Base-by-base conservation (phyloP, 2,888 invertebrate genomes). In the Drosophila greeni region DNA sequence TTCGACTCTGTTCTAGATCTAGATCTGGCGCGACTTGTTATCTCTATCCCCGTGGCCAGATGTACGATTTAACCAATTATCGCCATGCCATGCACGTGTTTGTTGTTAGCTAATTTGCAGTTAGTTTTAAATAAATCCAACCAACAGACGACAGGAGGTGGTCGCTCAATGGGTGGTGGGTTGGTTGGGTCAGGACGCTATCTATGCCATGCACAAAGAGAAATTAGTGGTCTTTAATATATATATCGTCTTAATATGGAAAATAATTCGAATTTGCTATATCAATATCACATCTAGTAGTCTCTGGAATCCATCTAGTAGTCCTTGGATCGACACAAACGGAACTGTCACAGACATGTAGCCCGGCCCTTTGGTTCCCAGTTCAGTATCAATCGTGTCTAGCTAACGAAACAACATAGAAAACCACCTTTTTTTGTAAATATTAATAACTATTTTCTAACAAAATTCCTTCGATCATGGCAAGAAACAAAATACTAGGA, bases 51-150 rank as follows among this genome's bases (percentile, higher is more conserved):
- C 54, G 37, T 43, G 42, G 29, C 31, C 42, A 42, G 64, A 51
- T 11, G 29, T 42, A 29, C 36, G 34, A 42, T 36, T 43, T 42
- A 43, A 52, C 23, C 42, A 42, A 62, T 61, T 49, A 42, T 42
- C 39, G 51, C 64, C 64, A 62, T 64, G 52, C 40, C 61, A 64
- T 77, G 77, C 77, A 74, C 69, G 51, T 65, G 51, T 61, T 60
- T 60, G 59, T 72, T 75, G 48, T 78, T 78, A 76, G 75, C 70
- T 64, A 76, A 81, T 77, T 74, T 75, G 73, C 66, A 72, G 54
- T 60, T 80, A 71, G 74, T 64, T 64, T 60, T 57, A 80, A 74
- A 64, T 74, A 71, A 76, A 76, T 59, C 45, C 34, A 76, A 62
- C 42, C 43, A 61, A 58, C 51, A 73, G 48, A 26, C 45, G 8